Evolutionary conservation across 2,888 invertebrate genomes (phyloP), one percentile per base, ranked within the genome.

Genomic region (Tetranychus truncatus): DNA sequence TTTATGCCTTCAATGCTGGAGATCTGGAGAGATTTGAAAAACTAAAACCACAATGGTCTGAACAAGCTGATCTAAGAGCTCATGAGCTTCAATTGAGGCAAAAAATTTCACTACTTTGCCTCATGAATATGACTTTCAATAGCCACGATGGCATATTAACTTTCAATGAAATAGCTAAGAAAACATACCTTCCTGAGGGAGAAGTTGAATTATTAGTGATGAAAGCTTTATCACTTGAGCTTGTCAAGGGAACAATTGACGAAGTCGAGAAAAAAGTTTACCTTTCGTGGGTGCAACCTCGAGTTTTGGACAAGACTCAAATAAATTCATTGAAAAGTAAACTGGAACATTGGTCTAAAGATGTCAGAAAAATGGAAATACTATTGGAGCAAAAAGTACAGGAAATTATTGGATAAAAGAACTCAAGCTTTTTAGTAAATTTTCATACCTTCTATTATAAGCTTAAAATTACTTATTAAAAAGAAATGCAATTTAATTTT

Each of bases 41-140:
- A 77, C 87, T 91, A 85, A 88, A 88, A 80, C 85, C 88, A 0
- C 86, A 87, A 77, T 91, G 92, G 92, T 85, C 55, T 72, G 46
- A 74, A n/a, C 89, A 93, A 79, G 89, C 92, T 0, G 94, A 95
- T 83, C 84, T 96, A 24, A 87, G 87, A 11, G 88, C 90, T 0
- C 89, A 92, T 78, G 93, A 94, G 81, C 83, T 88, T 0, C 88
- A 89, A 80, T 84, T 96, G 78, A 85, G 91, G 24, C 91, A 93
- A 83, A 99, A 99, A 85, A 94, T 99, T 77, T 92, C 93, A 0
- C 86, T 99, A 24, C 85, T 99, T 20, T 95, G 96, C 82, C 86
- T 99, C 0, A 97, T 99, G 95, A 95, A 96, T 89, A 94, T 97
- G 93, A 95, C 97, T 0, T 95, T 97, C 82, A 92, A 91, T 82